Evolutionary conservation across 1,140 invertebrate species (phyloP), one percentile per base, ranked within the genome.

Genomic region (Muscidifurax raptorellus): DNA sequence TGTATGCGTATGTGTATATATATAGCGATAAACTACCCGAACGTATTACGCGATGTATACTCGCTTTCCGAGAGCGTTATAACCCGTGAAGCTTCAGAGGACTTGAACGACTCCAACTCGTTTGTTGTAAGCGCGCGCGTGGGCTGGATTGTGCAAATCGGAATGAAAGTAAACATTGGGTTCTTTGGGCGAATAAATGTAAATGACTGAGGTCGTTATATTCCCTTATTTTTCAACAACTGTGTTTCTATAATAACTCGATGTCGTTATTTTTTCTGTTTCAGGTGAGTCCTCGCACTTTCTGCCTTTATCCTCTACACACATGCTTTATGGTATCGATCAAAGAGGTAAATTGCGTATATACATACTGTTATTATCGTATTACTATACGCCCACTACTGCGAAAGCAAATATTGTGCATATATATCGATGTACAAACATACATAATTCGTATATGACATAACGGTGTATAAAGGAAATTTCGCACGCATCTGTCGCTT

Each of bases 1-100:
- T 28, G 28, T 18, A 7, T 59, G 22, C n/a, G 22, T 59, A 3
- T 59, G 52, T 59, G 25, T 25, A 18, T 74, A n/a, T 72, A 6
- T 36, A 40, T 72, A 72, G 52, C 28, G 69, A n/a, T 47, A 80
- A 69, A 59, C 77, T 67, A 30, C 27, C 25, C 47, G 67, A 9
- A 4, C 59, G 59, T 9, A 40, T 40, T 40, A 13, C 30, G 71
- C 1, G 77, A 22, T 30, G 28, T 67, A 83, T 83, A 77, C 82
- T 40, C 64, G 52, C 77, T 83, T 77, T 40, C 74, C 30, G 9
- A 25, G 74, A 77, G 25, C 30, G 59, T 82, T 82, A 76, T 82
- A 44, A 72, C 5, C 32, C 67, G 59, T 67, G 59, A 75, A 82
- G 71, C 36, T 4, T 25, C 22, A 64, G 52, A 64, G 69, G 80